Evolutionary conservation across 2,888 invertebrate species (phyloP), one percentile per base, ranked within the genome.

Genomic region (Sinodicranocentrus sp.): DNA sequence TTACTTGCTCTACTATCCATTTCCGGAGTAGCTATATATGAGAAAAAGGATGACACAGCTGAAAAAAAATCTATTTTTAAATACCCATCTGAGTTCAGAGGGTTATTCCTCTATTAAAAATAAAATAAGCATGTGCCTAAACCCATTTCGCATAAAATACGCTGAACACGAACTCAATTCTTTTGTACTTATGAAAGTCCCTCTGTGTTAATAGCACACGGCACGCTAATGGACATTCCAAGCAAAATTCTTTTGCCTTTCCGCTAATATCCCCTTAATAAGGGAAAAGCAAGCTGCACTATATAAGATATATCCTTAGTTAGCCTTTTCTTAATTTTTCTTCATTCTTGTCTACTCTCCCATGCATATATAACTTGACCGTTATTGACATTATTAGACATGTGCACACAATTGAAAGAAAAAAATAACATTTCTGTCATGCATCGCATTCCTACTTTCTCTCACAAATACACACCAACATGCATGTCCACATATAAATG

Each of bases 141-240:
- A n/a, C n/a, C n/a, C n/a, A n/a, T n/a, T n/a, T n/a, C n/a, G n/a
- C n/a, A n/a, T n/a, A n/a, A n/a, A n/a, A n/a, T n/a, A n/a, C n/a
- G n/a, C n/a, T n/a, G n/a, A n/a, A n/a, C n/a, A n/a, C n/a, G n/a
- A n/a, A n/a, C n/a, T n/a, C n/a, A n/a, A n/a, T n/a, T n/a, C n/a
- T n/a, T n/a, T n/a, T n/a, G n/a, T 33, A 33, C 10, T 33, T 33
- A 33, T 25, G n/a, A 61, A 67, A 67, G 26, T 15, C 23, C n/a
- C 17, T 28, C 44, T 57, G 44, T 43, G 19, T 21, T 52, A 75
- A 63, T 54, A 23, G 17, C 76, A 65, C 67, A 65, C 65, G 54
- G 52, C 77, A 68, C 25, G 68, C 25, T 33, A 77, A 33, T 77
- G 57, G 57, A 43, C 57, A 76, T 67, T 65, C 54, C 25, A 3